Percentiles rank a stretch among this genome's conserved stretches.
Conservation (phyloP, 2,113 vertebrate species). For the Gnathochromis pfefferi region DNA sequence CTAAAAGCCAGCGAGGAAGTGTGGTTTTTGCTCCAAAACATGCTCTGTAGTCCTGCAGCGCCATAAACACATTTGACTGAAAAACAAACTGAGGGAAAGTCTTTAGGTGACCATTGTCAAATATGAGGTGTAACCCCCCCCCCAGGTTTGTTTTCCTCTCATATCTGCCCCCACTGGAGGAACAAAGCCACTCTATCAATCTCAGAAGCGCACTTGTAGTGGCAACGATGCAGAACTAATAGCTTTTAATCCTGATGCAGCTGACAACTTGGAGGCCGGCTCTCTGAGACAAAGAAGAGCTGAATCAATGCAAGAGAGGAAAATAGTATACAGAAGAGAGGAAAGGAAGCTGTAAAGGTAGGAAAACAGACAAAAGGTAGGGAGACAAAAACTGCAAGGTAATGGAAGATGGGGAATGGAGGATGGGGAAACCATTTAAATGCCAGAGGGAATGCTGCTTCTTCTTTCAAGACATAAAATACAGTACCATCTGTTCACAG, state of each 20-base stretch:
- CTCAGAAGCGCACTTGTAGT: slow-evolving; percentile 69
- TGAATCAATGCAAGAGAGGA: slow-evolving; percentile 50
- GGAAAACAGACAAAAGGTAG: not conserved
- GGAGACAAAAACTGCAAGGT: not conserved
- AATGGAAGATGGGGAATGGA: not conserved
- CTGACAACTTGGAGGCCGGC: slow-evolving; percentile 71
- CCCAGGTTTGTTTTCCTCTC: slow-evolving; percentile 42
- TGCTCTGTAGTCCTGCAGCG: not conserved
- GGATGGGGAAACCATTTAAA: not conserved
- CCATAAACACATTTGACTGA: not conserved
- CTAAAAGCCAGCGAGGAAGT: not conserved
- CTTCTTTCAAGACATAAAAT: not conserved
- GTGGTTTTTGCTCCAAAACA: not conserved
- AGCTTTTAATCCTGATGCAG: slow-evolving; percentile 76
- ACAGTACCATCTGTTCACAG: not conserved
- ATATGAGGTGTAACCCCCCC: slow-evolving; percentile 21
- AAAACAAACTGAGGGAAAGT: slow-evolving; percentile 7
- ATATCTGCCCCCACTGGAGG: slow-evolving; percentile 36
- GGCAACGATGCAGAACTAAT: slow-evolving; percentile 76
- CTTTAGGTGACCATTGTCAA: slow-evolving; percentile 31
- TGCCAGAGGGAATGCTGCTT: not conserved
- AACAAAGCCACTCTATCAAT: slow-evolving; percentile 71
- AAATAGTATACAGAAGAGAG: not conserved
- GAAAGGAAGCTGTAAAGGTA: not conserved
- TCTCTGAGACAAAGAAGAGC: slow-evolving; percentile 62